Base-by-base conservation (phyloP, 2,888 invertebrate species). In the Zootermopsis nevadensis region DNA sequence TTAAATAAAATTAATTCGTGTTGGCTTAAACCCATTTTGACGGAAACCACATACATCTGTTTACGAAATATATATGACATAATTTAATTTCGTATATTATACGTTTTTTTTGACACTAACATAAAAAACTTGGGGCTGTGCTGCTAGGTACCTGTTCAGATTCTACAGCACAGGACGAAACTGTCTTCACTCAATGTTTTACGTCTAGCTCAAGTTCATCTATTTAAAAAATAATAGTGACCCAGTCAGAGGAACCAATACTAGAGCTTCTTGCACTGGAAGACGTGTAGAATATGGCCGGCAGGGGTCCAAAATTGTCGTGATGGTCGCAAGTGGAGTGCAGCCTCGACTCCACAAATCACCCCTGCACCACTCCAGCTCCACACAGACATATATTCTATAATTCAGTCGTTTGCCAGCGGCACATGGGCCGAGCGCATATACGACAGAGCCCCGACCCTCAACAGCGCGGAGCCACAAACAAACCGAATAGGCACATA, bases 351-450 rank as follows among this genome's bases (percentile, higher is more conserved):
- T 60, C 60, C n/a, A 60, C 60, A 60, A 60, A 60, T 60, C 60
- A 60, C 60, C 60, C 60, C 0, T 8, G 3, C 48, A 15, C 19
- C 48, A 8, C 15, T n/a, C 27, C 27, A n/a, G 60, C 60, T 60
- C 27, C 60, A 27, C n/a, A 60, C 60, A 27, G n/a, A 60, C 60
- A 60, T 60, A 60, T 60, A n/a, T 60, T 60, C 60, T 27, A 60
- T 60, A 60, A 60, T 60, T 60, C 60, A 60, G 60, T 27, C 27
- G n/a, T 60, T 60, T 60, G n/a, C 60, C 60, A 27, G n/a, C 7
- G 27, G n/a, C 60, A 60, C 22, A 55, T 60, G 60, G 2, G 60
- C 27, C 60, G 12, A 6, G n/a, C n/a, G 60, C 60, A 60, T 15
- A 48, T 48, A 48, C n/a, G n/a, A n/a, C 60, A 60, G 6, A 60